Evolutionary conservation across 2,113 vertebrate genomes (phyloP), one percentile per base, ranked within the genome.

Genomic region (Agapornis roseicollis): DNA sequence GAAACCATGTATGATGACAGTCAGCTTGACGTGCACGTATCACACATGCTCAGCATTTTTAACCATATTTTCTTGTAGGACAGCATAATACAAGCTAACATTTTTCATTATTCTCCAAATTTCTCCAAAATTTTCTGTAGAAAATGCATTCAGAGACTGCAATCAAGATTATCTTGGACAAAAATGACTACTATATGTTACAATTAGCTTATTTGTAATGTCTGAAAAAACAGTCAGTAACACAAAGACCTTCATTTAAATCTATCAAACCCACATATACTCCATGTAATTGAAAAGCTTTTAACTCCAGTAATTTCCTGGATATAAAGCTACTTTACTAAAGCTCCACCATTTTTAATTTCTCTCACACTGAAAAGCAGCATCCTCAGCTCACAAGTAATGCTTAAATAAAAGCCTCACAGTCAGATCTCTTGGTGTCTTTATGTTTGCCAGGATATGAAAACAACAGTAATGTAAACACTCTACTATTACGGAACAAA

Each of bases 281-380:
- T 88, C 86, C 53, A 84, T 87, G 86, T 94, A 92, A 96, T 91
- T 94, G 84, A 78, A 95, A 96, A 95, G 95, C 95, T 96, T 92
- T 96, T 96, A 92, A 95, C 73, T 74, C 71, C 55, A 92, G 64
- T 37, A 35, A 93, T 95, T 96, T 96, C 94, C 95, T 96, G 89
- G 61, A 66, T 39, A 89, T 58, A 73, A 88, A 92, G 58, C 69
- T 80, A 80, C 88, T 91, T 95, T 80, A 90, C 61, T 81, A 3
- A 2, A 96, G 86, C 71, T 65, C 49, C 85, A 81, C 73, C 35
- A 61, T 85, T 95, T 97, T 90, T 93, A 90, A 96, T 96, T 94
- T 95, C 88, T 61, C 87, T 77, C 8, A 2, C 80, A 77, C 25
- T 88, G 91, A 97, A 96, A 92, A 92, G 76, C 64, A 77, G 60